Conservation (phyloP, 2,888 invertebrate genomes). For the Drosophila stalkeri region DNA sequence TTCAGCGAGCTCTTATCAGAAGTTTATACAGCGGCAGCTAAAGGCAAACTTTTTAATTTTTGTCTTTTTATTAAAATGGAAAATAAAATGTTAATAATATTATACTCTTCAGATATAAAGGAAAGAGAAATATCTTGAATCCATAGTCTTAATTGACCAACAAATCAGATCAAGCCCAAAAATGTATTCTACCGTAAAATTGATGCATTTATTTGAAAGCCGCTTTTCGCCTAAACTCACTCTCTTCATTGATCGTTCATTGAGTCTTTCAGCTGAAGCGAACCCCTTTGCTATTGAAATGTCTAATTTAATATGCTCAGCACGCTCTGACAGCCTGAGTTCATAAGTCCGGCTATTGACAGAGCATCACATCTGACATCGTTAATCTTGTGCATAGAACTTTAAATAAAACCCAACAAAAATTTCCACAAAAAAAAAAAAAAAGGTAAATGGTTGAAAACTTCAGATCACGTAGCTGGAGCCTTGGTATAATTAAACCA, state of each 20-base stretch:
- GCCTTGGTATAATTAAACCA: constrained; percentile 63
- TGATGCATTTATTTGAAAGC: not conserved
- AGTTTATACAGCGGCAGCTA: not conserved
- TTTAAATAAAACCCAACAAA: constrained; percentile 41
- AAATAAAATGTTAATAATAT: too few species aligned
- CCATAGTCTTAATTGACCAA: too few species aligned
- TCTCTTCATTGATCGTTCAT: constrained; percentile 10
- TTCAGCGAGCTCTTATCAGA: constrained; percentile 1
- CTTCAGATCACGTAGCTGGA: constrained; percentile 64
- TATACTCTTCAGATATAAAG: too few species aligned
- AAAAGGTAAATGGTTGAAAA: constrained; percentile 40
- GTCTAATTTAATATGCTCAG: constrained; percentile 45
- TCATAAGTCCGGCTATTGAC: constrained; percentile 43
- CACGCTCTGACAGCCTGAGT: constrained; percentile 28
- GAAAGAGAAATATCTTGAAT: too few species aligned
- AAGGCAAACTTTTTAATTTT: not conserved
- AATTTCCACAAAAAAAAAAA: constrained; percentile 24
- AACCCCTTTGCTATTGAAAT: constrained; percentile 9
- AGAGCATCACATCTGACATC: constrained; percentile 58
- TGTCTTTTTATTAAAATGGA: too few species aligned
- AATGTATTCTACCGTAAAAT: not conserved
- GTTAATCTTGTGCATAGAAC: constrained; percentile 67
- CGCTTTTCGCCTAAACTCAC: not conserved
- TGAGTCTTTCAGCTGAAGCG: not conserved
- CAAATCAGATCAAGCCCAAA: not conserved